Percentiles rank a stretch among this genome's conserved stretches.
These are phyloP conservation scores for Micromussa lordhowensis DNA, from an alignment of 92 coral and sea anemone species.

Conservation along the genomic window DNA sequence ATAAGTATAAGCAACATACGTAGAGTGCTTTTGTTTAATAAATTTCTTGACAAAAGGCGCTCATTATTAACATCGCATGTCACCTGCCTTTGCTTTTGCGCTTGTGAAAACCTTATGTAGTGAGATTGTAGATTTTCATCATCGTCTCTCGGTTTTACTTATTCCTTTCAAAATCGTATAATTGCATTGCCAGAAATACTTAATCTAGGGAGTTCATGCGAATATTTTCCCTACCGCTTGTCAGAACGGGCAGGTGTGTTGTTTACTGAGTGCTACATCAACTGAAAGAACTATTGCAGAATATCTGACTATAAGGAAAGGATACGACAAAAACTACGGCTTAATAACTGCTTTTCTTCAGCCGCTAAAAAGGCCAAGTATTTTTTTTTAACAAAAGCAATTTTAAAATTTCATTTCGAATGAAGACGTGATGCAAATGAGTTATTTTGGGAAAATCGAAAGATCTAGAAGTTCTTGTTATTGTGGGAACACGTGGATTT, in stretches of 20 bases:
- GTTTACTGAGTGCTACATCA: not conserved
- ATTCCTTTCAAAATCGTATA: not conserved
- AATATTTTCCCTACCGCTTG: no score
- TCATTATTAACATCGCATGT: no score
- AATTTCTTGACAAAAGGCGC: no score
- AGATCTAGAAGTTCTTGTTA: conserved; percentile 6
- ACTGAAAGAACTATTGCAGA: not conserved
- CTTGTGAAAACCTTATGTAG: not conserved
- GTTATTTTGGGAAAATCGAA: conserved; percentile 4
- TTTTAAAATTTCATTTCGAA: not conserved
- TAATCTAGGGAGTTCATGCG: no score
- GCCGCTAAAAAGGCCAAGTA: not conserved
- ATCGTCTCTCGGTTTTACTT: not conserved
- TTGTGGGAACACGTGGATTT: not conserved
- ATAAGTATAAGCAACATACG: no score
- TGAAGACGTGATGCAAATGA: not conserved
- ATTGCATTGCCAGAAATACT: not conserved
- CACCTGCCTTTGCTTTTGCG: no score
- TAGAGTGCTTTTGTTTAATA: no score
- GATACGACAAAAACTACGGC: not conserved
- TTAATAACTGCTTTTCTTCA: not conserved
- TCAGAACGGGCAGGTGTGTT: no score
- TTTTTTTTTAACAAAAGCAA: not conserved
- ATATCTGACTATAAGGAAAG: not conserved
- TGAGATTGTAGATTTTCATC: not conserved